Evolutionary conservation across 2,797 vertebrate species (phyloP).

Genomic region (Tokudaia muenninki): DNA sequence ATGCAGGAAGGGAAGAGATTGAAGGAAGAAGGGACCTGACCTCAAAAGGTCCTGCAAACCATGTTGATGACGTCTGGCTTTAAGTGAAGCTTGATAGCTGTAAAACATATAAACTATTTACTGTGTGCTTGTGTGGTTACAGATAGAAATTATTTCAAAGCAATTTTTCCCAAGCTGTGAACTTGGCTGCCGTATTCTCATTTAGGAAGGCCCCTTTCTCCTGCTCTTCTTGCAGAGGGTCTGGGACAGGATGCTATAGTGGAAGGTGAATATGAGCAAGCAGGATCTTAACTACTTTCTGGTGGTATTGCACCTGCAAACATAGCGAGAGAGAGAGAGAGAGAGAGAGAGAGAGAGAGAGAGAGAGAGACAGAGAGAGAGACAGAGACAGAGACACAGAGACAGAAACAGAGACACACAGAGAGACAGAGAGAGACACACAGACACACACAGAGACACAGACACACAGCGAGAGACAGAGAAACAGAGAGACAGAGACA

Average conservation of each 20-base stretch:
- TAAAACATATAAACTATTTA: neutral
- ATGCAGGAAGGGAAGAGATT: neutral
- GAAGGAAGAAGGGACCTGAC: neutral
- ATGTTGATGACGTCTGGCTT: neutral
- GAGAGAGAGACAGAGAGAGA: neutral
- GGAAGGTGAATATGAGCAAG: slow-evolving; percentile 14
- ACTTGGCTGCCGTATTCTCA: neutral
- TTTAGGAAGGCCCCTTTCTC: slow-evolving; percentile 16
- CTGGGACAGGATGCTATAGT: neutral
- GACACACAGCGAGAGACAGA: no score
- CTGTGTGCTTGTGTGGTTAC: neutral
- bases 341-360: no score
- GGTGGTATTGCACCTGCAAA: neutral
- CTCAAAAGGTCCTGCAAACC: neutral
- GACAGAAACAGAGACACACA: no score
- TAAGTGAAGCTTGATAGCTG: slow-evolving; percentile 6
- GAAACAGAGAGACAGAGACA: no score
- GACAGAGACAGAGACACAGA: neutral
- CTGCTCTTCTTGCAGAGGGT: neutral
- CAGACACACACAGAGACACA: no score
- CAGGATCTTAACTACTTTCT: slow-evolving; percentile 15
- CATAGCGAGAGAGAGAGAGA: neutral
- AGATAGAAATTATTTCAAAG: neutral
- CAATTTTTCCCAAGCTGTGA: neutral
- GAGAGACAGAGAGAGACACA: neutral